These are phyloP conservation scores for Lymantria dispar DNA, from an alignment of 2,888 invertebrate genomes.

Conservation along the genomic window DNA sequence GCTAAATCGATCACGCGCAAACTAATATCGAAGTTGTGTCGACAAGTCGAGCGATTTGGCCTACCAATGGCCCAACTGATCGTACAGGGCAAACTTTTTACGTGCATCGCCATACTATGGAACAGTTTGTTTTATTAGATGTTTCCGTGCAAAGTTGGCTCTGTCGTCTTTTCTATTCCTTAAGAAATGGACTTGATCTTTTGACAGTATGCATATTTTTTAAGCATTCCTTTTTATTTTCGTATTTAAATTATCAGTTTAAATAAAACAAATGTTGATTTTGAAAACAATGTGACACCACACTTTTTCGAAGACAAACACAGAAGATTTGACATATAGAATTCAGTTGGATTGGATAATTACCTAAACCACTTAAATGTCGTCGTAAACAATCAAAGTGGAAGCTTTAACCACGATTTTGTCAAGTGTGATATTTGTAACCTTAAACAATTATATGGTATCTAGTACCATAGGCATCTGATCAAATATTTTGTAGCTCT, in stretches of 20 bases:
- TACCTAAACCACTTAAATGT: too few species aligned
- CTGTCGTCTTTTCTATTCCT: constrained; percentile 55
- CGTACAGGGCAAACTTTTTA: constrained; percentile 54
- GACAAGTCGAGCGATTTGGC: constrained; percentile 45
- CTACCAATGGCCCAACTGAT: constrained; percentile 40
- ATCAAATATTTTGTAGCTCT: too few species aligned
- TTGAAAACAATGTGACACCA: neutral
- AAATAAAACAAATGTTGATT: too few species aligned
- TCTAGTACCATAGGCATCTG: too few species aligned
- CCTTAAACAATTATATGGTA: too few species aligned
- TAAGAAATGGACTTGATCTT: constrained; percentile 54
- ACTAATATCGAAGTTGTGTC: constrained; percentile 77
- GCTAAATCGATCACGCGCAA: constrained; percentile 77
- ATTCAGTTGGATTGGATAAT: too few species aligned
- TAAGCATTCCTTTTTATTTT: neutral
- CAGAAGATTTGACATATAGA: too few species aligned
- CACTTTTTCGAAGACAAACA: too few species aligned
- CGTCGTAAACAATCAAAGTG: too few species aligned
- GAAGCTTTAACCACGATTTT: too few species aligned
- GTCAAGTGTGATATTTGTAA: too few species aligned
- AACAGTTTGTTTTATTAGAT: constrained; percentile 70
- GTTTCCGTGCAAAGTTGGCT: constrained; percentile 65
- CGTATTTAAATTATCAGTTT: neutral
- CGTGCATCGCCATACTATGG: constrained; percentile 51
- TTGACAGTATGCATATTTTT: constrained; percentile 41